Evolutionary conservation across 2,888 invertebrate species (phyloP).

Genomic region (Trypoxylon attenuatum): DNA sequence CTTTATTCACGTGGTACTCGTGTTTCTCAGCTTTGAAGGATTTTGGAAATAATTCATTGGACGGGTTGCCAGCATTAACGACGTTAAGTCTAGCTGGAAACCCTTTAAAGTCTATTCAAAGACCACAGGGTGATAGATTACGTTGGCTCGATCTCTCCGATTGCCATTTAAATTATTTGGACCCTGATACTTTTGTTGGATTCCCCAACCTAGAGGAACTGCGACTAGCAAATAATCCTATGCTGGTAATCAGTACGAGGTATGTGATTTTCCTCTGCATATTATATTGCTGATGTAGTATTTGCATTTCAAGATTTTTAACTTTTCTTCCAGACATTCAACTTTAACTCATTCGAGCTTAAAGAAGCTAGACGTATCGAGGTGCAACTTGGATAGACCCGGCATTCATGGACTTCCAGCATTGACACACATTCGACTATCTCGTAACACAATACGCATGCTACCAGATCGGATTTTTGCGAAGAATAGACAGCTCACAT

Average conservation of each 20-base stretch:
- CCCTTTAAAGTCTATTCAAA: constrained; percentile 66
- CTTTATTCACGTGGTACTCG: background rate
- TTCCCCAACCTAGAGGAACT: constrained; percentile 66
- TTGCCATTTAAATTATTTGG: constrained; percentile 65
- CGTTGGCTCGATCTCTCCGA: constrained; percentile 67
- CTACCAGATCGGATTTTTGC: constrained; percentile 79
- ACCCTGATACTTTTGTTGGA: constrained; percentile 60
- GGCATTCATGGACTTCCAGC: constrained; percentile 80
- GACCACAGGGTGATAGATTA: constrained; percentile 60
- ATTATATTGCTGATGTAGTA: background rate
- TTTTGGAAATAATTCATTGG: constrained; percentile 81
- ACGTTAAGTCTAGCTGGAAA: constrained; percentile 83
- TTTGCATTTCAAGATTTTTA: background rate
- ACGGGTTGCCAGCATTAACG: constrained; percentile 79
- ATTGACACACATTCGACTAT: constrained; percentile 78
- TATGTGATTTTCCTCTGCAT: constrained; percentile 27
- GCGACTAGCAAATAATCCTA: constrained; percentile 65
- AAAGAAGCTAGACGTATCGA: constrained; percentile 63
- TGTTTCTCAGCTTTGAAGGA: constrained; percentile 74
- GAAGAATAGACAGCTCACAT: constrained; percentile 79
- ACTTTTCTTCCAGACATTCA: constrained; percentile 51
- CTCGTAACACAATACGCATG: constrained; percentile 80
- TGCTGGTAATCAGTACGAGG: constrained; percentile 66
- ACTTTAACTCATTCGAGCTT: constrained; percentile 63
- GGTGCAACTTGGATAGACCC: constrained; percentile 66